phyloP scores from a whole-genome alignment of 2,113 vertebrate genomes.

The Dipodomys ordii region DNA sequence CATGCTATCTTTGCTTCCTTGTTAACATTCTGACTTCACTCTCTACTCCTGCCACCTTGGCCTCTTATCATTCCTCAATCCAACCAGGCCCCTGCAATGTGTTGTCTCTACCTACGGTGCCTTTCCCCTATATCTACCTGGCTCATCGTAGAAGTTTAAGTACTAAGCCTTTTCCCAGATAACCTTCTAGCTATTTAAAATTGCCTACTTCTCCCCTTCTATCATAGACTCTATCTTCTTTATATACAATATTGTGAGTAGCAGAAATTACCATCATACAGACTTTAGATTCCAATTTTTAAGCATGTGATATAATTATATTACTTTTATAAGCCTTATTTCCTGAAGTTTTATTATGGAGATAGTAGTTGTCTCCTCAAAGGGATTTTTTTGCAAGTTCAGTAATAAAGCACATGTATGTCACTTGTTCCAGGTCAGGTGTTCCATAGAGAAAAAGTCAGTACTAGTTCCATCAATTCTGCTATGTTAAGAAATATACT shows the following conservation, averaged over 20 bases:
- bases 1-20: not conserved
- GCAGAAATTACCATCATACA: not conserved
- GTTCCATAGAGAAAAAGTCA: not conserved
- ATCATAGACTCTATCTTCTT: not conserved
- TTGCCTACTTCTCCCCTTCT: not conserved
- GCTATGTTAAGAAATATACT: constrained; percentile 12
- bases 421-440: not conserved
- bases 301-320: not conserved
- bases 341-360: not conserved
- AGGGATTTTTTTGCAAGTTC: not conserved
- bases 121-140: too few relatives aligned
- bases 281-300: not conserved
- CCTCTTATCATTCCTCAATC: not conserved
- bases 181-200: not conserved
- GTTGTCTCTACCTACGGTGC: too few relatives aligned
- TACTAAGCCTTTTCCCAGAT: too few relatives aligned
- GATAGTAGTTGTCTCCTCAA: not conserved
- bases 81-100: not conserved
- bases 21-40: not conserved
- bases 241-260: not conserved
- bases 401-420: not conserved
- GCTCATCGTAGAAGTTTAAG: not conserved
- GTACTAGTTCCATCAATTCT: not conserved
- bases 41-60: not conserved
- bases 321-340: not conserved